phyloP scores from a whole-genome alignment of 1,140 invertebrate genomes.

The Drosophila micromelanica region DNA sequence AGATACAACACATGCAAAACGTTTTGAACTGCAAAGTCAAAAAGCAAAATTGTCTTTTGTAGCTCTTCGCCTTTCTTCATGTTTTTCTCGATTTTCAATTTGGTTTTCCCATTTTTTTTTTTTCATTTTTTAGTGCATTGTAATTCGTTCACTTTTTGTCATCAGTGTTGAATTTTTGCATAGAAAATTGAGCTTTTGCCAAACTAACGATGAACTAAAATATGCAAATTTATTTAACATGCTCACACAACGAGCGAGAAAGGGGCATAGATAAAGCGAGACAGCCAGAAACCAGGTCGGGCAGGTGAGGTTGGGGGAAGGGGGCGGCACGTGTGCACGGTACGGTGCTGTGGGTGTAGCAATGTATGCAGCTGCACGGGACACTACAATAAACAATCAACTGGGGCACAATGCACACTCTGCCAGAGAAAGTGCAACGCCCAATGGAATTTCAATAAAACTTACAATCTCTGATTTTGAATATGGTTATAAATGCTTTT shows the following conservation, averaged over 20 bases:
- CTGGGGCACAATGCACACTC: slow-evolving; percentile 1
- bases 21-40: slow-evolving; percentile 45
- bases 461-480: not conserved
- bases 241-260: slow-evolving; percentile 37
- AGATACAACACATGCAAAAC: slow-evolving; percentile 30
- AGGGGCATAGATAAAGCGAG: slow-evolving; percentile 18
- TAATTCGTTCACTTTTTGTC: slow-evolving; percentile 71
- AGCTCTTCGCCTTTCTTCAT: slow-evolving; percentile 4
- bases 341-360: not conserved
- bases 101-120: not conserved
- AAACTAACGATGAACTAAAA: slow-evolving; percentile 80
- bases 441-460: slow-evolving; percentile 1
- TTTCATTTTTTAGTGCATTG: slow-evolving; percentile 46
- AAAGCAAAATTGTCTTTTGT: slow-evolving; percentile 43
- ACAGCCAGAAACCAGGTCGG: not conserved
- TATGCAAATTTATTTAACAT: slow-evolving; percentile 82
- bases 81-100: slow-evolving; percentile 3
- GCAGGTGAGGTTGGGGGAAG: not conserved
- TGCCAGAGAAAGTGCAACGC: slow-evolving; percentile 5
- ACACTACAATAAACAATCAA: slow-evolving; percentile 23
- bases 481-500: not conserved
- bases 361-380: slow-evolving; percentile 16
- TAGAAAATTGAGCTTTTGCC: slow-evolving; percentile 78
- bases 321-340: not conserved
- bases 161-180: slow-evolving; percentile 73